A percentile compares a stretch with the other conserved stretches of the same genome.
phyloP scores from a whole-genome alignment of 2,888 invertebrate species.

The Catonia carolina region DNA sequence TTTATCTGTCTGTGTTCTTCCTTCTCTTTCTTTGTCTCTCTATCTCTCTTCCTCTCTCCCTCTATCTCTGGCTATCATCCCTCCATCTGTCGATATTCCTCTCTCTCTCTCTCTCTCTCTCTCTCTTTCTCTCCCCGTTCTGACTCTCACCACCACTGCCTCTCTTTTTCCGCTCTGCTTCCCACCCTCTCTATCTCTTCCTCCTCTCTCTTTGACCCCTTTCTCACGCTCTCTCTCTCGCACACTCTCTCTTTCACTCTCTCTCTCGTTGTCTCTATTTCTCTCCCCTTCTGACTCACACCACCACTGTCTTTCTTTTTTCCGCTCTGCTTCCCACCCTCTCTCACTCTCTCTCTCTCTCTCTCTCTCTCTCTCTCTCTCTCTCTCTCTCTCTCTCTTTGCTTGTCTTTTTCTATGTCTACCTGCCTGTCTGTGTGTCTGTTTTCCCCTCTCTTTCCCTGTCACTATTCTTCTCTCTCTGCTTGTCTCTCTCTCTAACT shows the following conservation, averaged over 20 bases:
- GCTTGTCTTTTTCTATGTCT: not conserved
- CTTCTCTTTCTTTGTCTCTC: not conserved
- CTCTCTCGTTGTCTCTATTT: not conserved
- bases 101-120: not conserved
- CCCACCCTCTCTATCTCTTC: not conserved
- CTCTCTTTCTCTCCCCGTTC: not conserved
- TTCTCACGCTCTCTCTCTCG: not conserved
- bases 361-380: not conserved
- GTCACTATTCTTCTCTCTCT: too few species aligned
- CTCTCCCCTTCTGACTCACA: not conserved
- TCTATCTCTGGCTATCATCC: not conserved
- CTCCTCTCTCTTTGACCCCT: not conserved
- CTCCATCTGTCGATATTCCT: not conserved
- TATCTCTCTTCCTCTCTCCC: not conserved
- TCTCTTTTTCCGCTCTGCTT: not conserved
- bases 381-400: not conserved
- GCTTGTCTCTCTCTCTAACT: too few species aligned
- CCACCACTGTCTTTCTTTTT: not conserved
- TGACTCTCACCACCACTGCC: not conserved
- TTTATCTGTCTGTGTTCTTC: not conserved
- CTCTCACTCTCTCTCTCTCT: not conserved
- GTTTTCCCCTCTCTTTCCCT: not conserved
- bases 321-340: too few species aligned
- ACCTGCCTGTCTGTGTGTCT: not conserved
- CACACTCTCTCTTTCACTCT: too few species aligned